Evolutionary conservation across 2,888 invertebrate species (phyloP), one percentile per base, ranked within the genome.

Genomic region (Perizoma flavofasciatum): DNA sequence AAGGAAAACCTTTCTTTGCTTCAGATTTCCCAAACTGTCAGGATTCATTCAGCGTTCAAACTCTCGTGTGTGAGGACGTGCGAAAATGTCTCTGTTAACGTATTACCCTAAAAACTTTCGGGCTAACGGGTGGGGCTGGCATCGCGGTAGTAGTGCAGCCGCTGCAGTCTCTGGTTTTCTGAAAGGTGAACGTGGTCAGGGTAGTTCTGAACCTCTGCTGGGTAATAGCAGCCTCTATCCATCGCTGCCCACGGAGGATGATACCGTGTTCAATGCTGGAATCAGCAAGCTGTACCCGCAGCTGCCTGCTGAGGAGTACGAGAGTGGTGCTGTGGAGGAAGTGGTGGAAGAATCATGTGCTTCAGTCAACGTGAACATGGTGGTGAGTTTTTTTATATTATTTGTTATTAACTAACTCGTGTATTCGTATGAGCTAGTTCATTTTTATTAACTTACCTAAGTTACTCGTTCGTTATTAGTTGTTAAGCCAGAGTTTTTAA

Each of bases 61-160:
- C 72, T 67, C 65, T 54, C 63, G 61, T 60, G 67, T 34, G 74
- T 47, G 61, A 62, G 66, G 68, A 72, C 77, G 77, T 56, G 47
- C 11, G 63, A 61, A 59, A 6, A 66, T 66, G 64, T 62, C 62
- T 62, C 40, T 74, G 63, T 71, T 86, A 34, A 82, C 74, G 63
- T 86, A 89, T 63, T 92, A 90, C 65, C 90, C 91, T 68, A 91
- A 89, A 77, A 92, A 92, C 68, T 86, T 91, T 60, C 88, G 83
- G 57, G 89, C 90, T 46, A 87, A 90, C 59, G 92, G 92, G 1
- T 91, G 89, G 89, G 92, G 92, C 0, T 92, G 92, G 92, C 91
- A 92, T 65, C 73, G 91, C 11, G 66, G 75, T 0, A 71, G 74
- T 5, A 82, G 67, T n/a, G 84, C 86, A 1, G 73, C 88, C 0